A percentile compares a stretch with the other conserved stretches of the same genome.
These are phyloP conservation scores for Excalfactoria chinensis DNA, from an alignment of 2,113 vertebrate genomes.

Conservation along the genomic window DNA sequence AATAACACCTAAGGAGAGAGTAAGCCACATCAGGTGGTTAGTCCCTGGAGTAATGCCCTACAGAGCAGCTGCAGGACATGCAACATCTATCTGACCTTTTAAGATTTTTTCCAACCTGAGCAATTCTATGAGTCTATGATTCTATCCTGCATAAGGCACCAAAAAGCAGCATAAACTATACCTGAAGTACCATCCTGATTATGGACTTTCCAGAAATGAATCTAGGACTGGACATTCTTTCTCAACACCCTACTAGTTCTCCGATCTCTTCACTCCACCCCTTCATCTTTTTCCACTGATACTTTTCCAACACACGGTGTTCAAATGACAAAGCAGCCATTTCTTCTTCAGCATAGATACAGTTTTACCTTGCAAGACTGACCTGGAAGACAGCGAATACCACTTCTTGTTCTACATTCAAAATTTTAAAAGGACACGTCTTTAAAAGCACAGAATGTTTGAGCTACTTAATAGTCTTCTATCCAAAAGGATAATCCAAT, in stretches of 20 bases:
- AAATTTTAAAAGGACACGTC: not conserved
- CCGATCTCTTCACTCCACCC: too few relatives aligned
- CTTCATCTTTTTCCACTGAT: not conserved
- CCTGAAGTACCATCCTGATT: not conserved
- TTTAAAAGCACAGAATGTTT: not conserved
- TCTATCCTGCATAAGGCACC: not conserved
- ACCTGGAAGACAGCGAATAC: not conserved
- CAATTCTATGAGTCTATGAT: too few relatives aligned
- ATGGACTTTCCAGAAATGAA: accelerated
- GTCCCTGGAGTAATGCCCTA: accelerated
- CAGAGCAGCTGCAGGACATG: not conserved
- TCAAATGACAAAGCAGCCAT: not conserved
- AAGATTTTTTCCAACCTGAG: too few relatives aligned
- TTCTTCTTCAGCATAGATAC: not conserved
- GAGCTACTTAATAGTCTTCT: not conserved
- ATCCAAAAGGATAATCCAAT: not conserved
- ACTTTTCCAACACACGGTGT: not conserved
- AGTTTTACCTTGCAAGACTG: not conserved
- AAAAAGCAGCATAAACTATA: not conserved
- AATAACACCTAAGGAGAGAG: not conserved
- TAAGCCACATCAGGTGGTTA: accelerated
- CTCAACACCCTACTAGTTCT: not conserved
- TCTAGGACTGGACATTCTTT: not conserved
- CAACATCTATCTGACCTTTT: not conserved
- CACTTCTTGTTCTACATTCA: not conserved